Base-by-base conservation (phyloP, 2,888 invertebrate species). In the Scrobipalpa atriplicella region DNA sequence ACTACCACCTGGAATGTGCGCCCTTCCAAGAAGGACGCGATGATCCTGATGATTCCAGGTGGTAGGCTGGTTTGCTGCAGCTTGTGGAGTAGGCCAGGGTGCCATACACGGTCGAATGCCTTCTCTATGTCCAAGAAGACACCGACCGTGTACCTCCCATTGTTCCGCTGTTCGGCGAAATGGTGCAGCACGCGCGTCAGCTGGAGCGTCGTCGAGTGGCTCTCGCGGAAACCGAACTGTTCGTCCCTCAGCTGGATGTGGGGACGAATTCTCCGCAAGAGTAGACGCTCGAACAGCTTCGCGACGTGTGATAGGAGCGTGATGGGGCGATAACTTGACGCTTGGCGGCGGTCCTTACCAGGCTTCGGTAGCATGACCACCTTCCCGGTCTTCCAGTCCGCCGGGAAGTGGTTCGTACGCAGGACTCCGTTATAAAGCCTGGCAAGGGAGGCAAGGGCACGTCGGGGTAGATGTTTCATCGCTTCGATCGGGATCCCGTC, bases 11-110 rank as follows among this genome's bases (percentile, higher is more conserved):
- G n/a, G n/a, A n/a, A n/a, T n/a, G n/a, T n/a, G 1, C 77, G 60
- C 8, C 70, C 19, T 0, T 56, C 2, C 0, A 77, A 69, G 66
- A 73, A 77, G 3, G 71, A 70, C 19, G 66, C 69, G 38, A 75
- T 13, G 10, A 72, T 54, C 16, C 18, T 21, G 0, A 73, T 66
- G 0, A 74, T n/a, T 0, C 64, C 62, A 3, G 43, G 65, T 1
- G 73, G 75, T 9, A 66, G 29, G 0, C 66, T 3, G 0, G 72
- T 52, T 0, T 13, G 41, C 0, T 69, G 16, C 11, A 78, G 63
- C 43, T 79, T 80, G 66, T 66, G 73, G 0, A 79, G 16, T 2
- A 80, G 73, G 5, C 80, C 77, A 0, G 65, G 62, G 62, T 80
- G 78, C 79, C 78, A 77, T 16, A 51, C 51, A 0, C 72, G 39